phyloP scores from a whole-genome alignment of 1,140 invertebrate species.

The Physella acuta region DNA sequence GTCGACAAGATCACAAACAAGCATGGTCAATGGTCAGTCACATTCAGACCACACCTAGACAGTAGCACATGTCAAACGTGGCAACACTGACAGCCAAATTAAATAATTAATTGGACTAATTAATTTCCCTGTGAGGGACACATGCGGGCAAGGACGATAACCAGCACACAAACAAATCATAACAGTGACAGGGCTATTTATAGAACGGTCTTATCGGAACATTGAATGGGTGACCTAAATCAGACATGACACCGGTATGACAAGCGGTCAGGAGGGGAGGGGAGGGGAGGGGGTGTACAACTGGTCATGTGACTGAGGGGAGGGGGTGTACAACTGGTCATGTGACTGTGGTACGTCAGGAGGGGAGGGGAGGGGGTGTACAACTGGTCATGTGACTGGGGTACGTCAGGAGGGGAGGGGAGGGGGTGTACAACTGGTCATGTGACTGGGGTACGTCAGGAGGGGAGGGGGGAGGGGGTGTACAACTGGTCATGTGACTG shows the following conservation, averaged over 20 bases:
- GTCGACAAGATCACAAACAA: conserved; percentile 18
- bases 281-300: neutral
- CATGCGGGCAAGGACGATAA: no score
- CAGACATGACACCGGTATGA: neutral
- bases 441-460: neutral
- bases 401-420: neutral
- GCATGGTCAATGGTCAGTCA: no score
- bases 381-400: conserved; percentile 1
- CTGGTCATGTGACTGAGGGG: neutral
- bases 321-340: neutral
- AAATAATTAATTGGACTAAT: no score
- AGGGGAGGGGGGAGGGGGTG: no score
- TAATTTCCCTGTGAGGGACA: no score
- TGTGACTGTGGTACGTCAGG: neutral
- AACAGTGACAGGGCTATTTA: no score
- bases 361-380: neutral
- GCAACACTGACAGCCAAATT: no score
- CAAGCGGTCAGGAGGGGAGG: neutral
- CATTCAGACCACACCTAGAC: no score
- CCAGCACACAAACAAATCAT: no score
- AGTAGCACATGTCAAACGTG: no score
- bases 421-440: no score
- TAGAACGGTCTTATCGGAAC: no score
- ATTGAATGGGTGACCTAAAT: neutral
- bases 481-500: neutral